These are phyloP conservation scores for Sesia apiformis DNA, from an alignment of 2,888 invertebrate species.

Conservation along the genomic window DNA sequence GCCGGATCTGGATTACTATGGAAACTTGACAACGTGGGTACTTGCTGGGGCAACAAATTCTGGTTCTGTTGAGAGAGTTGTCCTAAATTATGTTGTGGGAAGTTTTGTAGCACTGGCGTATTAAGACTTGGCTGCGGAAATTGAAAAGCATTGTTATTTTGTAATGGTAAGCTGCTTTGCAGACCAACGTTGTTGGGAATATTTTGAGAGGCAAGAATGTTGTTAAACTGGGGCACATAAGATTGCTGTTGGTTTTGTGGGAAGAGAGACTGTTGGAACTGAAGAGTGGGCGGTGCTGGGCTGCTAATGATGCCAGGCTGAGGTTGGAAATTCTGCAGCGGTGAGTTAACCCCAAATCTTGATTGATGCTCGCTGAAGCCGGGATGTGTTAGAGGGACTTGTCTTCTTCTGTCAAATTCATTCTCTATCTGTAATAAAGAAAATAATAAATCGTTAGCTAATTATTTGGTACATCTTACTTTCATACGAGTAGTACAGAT, in stretches of 20 bases:
- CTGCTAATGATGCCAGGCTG: constrained; percentile 36
- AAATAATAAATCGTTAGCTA: constrained; percentile 5
- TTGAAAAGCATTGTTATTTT: constrained; percentile 39
- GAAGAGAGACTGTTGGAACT: constrained; percentile 33
- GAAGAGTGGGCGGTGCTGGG: constrained; percentile 32
- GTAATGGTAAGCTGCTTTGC: constrained; percentile 29
- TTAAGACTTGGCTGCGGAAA: constrained; percentile 36
- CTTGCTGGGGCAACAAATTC: constrained; percentile 32
- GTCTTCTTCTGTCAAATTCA: constrained; percentile 66
- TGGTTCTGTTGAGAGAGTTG: constrained; percentile 19
- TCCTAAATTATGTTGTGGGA: constrained; percentile 35
- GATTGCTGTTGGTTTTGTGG: constrained; percentile 44
- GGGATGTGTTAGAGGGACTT: constrained; percentile 45
- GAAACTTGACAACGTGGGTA: constrained; percentile 49
- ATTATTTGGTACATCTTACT: no score
- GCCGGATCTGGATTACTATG: constrained; percentile 34
- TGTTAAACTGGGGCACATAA: constrained; percentile 58
- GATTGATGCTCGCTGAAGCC: constrained; percentile 65
- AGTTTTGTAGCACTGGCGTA: constrained; percentile 32
- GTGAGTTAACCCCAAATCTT: constrained; percentile 59
- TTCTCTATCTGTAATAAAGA: constrained; percentile 60
- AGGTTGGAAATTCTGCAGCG: constrained; percentile 52
- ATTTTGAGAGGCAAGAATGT: constrained; percentile 36
- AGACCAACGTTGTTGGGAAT: constrained; percentile 29
- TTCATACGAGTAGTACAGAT: no score